Evolutionary conservation across 1,140 invertebrate species (phyloP).

Genomic region (Sitophilus oryzae): DNA sequence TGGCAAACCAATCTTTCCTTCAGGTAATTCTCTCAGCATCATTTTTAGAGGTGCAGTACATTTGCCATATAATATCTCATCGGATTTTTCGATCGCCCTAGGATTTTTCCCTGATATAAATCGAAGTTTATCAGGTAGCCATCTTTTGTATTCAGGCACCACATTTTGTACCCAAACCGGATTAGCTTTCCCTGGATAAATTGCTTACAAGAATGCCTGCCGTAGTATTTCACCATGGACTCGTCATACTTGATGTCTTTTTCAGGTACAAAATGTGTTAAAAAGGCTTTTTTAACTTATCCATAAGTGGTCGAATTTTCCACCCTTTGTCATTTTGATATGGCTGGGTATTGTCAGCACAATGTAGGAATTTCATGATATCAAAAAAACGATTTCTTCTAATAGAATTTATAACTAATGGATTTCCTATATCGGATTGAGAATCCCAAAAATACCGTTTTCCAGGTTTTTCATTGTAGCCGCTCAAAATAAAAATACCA

Average conservation of each 20-base stretch:
- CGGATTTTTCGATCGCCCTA: slow-evolving; percentile 7
- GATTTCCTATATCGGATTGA: slow-evolving; percentile 16
- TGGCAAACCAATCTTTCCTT: slow-evolving; percentile 11
- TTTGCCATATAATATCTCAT: slow-evolving; percentile 34
- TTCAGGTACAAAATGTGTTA: slow-evolving; percentile 7
- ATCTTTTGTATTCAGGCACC: slow-evolving; percentile 35
- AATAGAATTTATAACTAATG: slow-evolving; percentile 26
- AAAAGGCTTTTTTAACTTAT: slow-evolving; percentile 14
- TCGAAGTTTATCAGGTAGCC: slow-evolving; percentile 40
- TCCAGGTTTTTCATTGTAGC: slow-evolving; percentile 17
- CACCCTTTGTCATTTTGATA: slow-evolving; percentile 14
- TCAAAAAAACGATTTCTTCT: slow-evolving; percentile 25
- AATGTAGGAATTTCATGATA: slow-evolving; percentile 20
- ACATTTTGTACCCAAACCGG: slow-evolving; percentile 40
- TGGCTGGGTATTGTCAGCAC: slow-evolving; percentile 18
- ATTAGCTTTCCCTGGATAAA: slow-evolving; percentile 40
- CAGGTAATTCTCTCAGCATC: slow-evolving; percentile 29
- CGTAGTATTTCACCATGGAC: slow-evolving; percentile 41
- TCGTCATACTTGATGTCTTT: slow-evolving; percentile 36
- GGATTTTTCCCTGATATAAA: slow-evolving; percentile 36
- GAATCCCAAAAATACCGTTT: slow-evolving; percentile 24
- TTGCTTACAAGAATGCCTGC: slow-evolving; percentile 37
- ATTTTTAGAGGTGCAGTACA: slow-evolving; percentile 22
- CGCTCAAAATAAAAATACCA: slow-evolving; percentile 23
- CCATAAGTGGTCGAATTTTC: slow-evolving; percentile 17